Base-by-base conservation (phyloP, 2,888 invertebrate species). In the Calameuta filiformis region DNA sequence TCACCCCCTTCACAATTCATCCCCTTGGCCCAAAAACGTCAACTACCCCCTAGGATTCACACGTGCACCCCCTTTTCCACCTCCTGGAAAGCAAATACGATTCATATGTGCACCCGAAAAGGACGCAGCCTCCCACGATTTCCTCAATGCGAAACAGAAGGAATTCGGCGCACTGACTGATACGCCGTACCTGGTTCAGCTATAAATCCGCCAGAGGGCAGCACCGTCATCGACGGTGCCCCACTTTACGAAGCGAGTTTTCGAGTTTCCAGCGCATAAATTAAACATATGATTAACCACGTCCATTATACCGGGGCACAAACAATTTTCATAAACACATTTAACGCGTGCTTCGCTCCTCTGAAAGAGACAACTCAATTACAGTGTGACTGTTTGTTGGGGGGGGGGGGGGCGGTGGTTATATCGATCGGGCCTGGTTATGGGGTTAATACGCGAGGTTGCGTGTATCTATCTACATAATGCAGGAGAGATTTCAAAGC, bases 221-320 rank as follows among this genome's bases (percentile, higher is more conserved):
- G 15, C 56, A 56, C 56, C 23, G 1, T 23, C 0, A 33, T 33
- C 33, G 33, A 33, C 23, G 9, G 2, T 9, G 56, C 1, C 6
- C 23, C 23, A 56, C 23, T 56, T 56, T 56, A 23, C 56, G 23
- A 56, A 56, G 9, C 23, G 56, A 23, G 6, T 9, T 56, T 56
- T 56, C 56, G 9, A 23, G 2, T 56, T 23, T 56, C 9, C 15
- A 23, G 40, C 40, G 84, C 84, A 86, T 84, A 86, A 87, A 87
- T 87, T 86, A 85, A 88, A 86, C 82, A 83, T 85, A 83, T 82
- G 88, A 86, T 88, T 86, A 86, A 86, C 83, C 83, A 79, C 85
- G 78, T 69, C 79, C 76, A 77, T 75, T 77, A 78, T 81, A 79
- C 78, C 30, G 56, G 75, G 77, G 76, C 76, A 73, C 79, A 80